Evolutionary conservation across 2,113 vertebrate species (phyloP), one percentile per base, ranked within the genome.

Genomic region (Phyllostomus discolor): DNA sequence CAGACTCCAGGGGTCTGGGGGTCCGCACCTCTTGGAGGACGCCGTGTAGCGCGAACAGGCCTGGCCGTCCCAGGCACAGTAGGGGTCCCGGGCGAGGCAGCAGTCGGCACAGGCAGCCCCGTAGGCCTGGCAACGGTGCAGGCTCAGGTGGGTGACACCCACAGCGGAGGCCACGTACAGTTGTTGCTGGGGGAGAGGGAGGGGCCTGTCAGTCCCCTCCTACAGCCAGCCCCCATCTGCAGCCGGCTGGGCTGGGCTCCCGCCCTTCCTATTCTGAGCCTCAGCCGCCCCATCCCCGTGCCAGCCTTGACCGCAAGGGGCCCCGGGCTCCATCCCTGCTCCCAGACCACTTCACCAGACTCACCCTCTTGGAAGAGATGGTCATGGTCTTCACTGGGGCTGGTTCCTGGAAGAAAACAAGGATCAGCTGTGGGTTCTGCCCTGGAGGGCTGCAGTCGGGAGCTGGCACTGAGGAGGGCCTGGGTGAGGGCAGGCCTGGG

Each of bases 1-100:
- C n/a, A 31, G 35, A 33, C 12, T 52, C 52, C 64, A 38, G 15
- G 75, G 54, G 10, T 14, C 67, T 4, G 20, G 54, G 35, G 31
- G 19, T 20, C 1, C 94, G n/a, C 88, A 99, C 99, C 99, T 99
- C 98, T 99, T 99, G 96, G 99, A 99, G 28, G 99, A 99, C 2
- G 99, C 99, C 0, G 99, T 99, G 98, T 99, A 99, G 96, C 99
- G 99, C 83, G 99, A 99, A 98, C 99, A 99, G 97, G 99, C 99
- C 67, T 99, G 99, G 92, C 99, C 99, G 0, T 99, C 99, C 99
- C 99, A 99, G 98, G 99, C 99, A 0, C 99, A 99, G 98, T 99
- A 99, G 0, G 99, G 99, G 88, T 99, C 99, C 70, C 99, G 98
- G 64, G 99, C 99, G 17, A 99, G 98, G 97, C 99, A 99, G 98